phyloP scores from a whole-genome alignment of 2,888 invertebrate species.

The Phengaris arion region DNA sequence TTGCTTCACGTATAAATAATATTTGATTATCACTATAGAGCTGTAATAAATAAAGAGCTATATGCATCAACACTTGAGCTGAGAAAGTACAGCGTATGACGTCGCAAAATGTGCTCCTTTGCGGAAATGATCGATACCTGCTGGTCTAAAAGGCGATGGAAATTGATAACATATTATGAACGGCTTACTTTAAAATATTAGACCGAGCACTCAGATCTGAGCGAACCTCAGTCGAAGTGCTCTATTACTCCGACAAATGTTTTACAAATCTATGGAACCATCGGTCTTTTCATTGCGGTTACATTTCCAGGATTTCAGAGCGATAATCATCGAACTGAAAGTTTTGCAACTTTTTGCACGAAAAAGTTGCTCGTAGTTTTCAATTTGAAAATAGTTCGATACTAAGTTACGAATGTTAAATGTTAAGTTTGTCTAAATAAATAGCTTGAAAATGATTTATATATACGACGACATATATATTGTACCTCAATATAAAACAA shows the following conservation, averaged over 20 bases:
- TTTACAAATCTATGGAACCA: background rate
- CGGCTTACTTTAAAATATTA: slow-evolving; percentile 13
- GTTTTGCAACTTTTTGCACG: background rate
- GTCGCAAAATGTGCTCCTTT: background rate
- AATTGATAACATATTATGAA: slow-evolving; percentile 13
- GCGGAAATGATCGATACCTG: background rate
- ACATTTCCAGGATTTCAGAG: background rate
- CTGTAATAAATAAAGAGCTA: too few species aligned
- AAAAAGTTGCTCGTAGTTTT: background rate
- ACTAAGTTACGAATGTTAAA: too few species aligned
- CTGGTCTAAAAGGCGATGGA: slow-evolving; percentile 8
- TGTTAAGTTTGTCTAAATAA: too few species aligned
- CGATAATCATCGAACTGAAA: slow-evolving; percentile 4
- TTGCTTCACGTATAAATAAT: too few species aligned
- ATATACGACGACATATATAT: too few species aligned
- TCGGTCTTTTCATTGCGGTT: slow-evolving; percentile 4
- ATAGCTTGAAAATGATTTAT: too few species aligned
- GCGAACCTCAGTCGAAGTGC: background rate
- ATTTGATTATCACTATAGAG: background rate
- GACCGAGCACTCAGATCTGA: background rate
- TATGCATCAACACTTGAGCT: background rate
- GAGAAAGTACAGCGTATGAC: background rate
- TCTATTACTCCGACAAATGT: slow-evolving; percentile 6
- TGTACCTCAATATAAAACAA: too few species aligned
- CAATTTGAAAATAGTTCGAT: too few species aligned